A percentile compares a stretch with the other conserved stretches of the same genome.
phyloP scores from a whole-genome alignment of 2,797 vertebrate genomes.

The Anas flavirostris region DNA sequence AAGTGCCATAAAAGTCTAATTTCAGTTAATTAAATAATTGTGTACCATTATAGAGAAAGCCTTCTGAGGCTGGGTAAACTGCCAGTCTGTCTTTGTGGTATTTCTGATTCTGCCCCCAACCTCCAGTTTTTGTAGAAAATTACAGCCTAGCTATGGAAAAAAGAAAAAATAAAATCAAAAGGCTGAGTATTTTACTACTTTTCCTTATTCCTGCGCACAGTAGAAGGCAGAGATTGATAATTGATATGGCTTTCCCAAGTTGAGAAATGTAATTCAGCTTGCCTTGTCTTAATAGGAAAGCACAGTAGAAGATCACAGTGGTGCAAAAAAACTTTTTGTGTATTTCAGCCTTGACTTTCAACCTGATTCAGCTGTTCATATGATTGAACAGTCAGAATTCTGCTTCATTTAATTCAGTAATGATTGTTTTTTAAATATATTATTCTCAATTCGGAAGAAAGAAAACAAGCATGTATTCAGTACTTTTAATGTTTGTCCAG shows the following conservation, averaged over 20 bases:
- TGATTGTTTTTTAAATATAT: background rate
- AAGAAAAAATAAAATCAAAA: background rate
- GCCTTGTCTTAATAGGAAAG: background rate
- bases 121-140: background rate
- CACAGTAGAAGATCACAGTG: background rate
- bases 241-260: background rate
- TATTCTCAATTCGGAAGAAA: background rate
- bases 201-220: background rate
- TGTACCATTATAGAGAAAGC: background rate
- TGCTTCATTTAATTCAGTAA: background rate
- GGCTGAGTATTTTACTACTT: background rate
- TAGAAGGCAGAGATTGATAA: background rate
- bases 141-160: background rate
- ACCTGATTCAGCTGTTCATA: background rate
- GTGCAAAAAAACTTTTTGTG: background rate
- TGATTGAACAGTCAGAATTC: background rate
- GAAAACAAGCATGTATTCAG: background rate
- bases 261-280: background rate
- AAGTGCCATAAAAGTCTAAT: background rate
- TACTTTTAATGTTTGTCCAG: background rate
- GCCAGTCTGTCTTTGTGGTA: background rate
- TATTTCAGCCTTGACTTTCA: background rate
- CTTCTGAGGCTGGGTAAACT: background rate
- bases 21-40: background rate
- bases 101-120: background rate